Conservation (phyloP, 2,797 vertebrate species). For the Salmo trutta region DNA sequence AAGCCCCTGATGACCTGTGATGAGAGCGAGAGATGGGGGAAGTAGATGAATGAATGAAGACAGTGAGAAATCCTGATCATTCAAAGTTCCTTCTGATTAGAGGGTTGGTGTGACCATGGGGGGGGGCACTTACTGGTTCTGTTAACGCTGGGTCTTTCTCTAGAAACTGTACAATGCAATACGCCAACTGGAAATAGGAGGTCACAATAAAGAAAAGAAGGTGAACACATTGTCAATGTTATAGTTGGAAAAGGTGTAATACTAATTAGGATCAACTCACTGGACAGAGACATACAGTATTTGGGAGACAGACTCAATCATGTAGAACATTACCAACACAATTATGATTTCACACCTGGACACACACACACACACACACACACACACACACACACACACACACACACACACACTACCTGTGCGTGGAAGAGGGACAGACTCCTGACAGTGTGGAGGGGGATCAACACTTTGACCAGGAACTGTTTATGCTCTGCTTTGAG, state of each 20-base stretch:
- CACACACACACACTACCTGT: conserved; percentile 80
- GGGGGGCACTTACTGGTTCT: conserved; percentile 86
- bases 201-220: neutral
- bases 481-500: conserved; percentile 99
- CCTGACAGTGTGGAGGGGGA: conserved; percentile 96
- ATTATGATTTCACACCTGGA: neutral
- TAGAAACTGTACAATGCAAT: conserved; percentile 99
- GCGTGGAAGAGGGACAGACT: conserved; percentile 99
- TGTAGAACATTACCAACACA: neutral
- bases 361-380: neutral
- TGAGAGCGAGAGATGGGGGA: conserved; percentile 24
- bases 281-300: neutral
- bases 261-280: neutral
- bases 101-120: neutral
- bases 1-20: conserved; percentile 95
- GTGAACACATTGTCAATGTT: too few species aligned
- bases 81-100: neutral
- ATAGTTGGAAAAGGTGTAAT: too few species aligned
- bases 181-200: conserved; percentile 83
- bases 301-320: neutral
- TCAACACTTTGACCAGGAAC: conserved; percentile 99
- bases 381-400: conserved; percentile 13
- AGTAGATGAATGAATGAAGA: conserved; percentile 4
- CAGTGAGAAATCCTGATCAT: conserved; percentile 3
- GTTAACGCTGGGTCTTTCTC: conserved; percentile 99